Conservation (phyloP, 2,113 vertebrate species). For the Dasyornis broadbenti region DNA sequence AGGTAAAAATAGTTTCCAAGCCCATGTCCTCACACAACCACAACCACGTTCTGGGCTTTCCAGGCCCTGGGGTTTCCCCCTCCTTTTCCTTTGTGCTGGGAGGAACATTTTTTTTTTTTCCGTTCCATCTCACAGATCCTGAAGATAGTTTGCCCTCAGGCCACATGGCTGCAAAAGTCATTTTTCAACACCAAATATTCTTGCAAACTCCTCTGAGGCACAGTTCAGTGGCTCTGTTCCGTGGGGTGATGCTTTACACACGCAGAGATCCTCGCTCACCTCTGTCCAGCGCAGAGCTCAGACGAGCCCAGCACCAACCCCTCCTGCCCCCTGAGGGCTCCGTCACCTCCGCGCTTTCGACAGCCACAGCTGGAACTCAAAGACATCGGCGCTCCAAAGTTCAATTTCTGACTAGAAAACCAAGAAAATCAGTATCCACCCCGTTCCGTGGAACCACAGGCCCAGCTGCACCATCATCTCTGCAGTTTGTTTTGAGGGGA, state of each 20-base stretch:
- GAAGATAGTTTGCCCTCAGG: not conserved
- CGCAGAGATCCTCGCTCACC: fast-evolving
- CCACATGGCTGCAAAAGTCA: not conserved
- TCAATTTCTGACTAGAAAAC: not conserved
- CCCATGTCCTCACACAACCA: not conserved
- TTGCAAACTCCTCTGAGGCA: not conserved
- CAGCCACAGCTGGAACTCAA: fast-evolving
- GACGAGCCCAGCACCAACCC: not conserved
- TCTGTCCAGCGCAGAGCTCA: not conserved
- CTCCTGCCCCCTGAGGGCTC: fast-evolving
- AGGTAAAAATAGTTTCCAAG: not conserved
- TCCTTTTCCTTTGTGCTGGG: not conserved
- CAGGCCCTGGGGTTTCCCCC: not conserved
- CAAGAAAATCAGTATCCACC: not conserved
- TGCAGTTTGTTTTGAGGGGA: not conserved
- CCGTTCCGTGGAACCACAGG: not conserved
- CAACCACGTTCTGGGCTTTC: not conserved
- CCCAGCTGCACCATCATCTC: not conserved
- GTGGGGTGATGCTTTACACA: not conserved
- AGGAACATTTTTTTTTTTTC: not conserved
- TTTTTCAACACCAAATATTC: not conserved
- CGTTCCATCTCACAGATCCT: not conserved
- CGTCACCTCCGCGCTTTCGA: not conserved
- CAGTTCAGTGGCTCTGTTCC: fast-evolving
- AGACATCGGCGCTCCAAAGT: not conserved